These are phyloP conservation scores for Kryptolebias ocellatus DNA, from an alignment of 2,797 vertebrate species.

Conservation along the genomic window DNA sequence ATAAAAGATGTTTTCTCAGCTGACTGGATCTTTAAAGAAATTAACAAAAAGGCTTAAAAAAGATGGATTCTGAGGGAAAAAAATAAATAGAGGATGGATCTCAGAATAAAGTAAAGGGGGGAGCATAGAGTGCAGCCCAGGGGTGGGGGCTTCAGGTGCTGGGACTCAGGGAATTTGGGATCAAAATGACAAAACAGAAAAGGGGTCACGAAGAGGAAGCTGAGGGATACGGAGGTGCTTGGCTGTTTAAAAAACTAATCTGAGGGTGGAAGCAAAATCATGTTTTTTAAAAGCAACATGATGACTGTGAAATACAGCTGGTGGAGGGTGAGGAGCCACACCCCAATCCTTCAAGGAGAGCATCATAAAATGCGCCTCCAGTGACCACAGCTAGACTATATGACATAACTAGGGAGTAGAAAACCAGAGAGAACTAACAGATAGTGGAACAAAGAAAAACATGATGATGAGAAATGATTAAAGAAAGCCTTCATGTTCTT, in stretches of 20 bases:
- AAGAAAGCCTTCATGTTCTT: neutral
- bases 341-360: conserved; percentile 59
- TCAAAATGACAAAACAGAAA: conserved; percentile 20
- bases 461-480: conserved; percentile 23
- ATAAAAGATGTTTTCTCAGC: conserved; percentile 32
- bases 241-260: conserved; percentile 18
- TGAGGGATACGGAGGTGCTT: conserved; percentile 16
- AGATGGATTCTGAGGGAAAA: neutral
- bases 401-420: neutral
- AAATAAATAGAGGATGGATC: conserved; percentile 10
- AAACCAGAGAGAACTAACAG: conserved; percentile 16
- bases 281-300: conserved; percentile 74
- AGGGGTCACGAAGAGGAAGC: conserved; percentile 3
- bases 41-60: conserved; percentile 18
- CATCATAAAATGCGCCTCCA: conserved; percentile 22
- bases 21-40: conserved; percentile 41
- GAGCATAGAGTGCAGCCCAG: neutral
- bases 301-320: conserved; percentile 84
- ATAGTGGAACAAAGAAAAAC: conserved; percentile 13
- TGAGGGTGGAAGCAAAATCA: conserved; percentile 9
- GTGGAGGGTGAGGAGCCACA: conserved; percentile 83
- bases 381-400: conserved; percentile 12
- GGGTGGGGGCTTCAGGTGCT: conserved; percentile 23
- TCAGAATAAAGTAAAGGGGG: conserved; percentile 2
- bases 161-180: conserved; percentile 11